Evolutionary conservation across 2,113 vertebrate genomes (phyloP).

Genomic region (Tragelaphus imberbis): DNA sequence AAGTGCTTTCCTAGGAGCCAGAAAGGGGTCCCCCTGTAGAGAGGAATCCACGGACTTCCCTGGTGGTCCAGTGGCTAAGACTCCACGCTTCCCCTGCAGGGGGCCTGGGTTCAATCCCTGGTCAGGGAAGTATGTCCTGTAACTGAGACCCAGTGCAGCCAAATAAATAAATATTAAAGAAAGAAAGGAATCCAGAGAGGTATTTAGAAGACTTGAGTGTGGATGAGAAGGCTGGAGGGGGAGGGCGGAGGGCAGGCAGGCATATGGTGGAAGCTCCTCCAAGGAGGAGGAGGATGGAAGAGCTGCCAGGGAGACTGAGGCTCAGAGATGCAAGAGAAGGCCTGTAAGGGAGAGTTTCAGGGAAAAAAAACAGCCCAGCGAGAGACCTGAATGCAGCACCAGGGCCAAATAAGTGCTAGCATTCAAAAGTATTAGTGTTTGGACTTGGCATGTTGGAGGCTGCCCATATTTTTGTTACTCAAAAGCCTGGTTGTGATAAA

Average conservation of each 20-base stretch:
- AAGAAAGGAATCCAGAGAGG: background rate
- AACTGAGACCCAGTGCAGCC: background rate
- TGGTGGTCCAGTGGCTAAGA: background rate
- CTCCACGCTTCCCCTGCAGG: background rate
- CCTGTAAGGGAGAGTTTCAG: background rate
- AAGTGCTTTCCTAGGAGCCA: background rate
- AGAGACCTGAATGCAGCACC: background rate
- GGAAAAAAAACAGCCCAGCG: background rate
- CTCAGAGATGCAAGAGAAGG: background rate
- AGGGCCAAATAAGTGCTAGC: background rate
- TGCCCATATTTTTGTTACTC: conserved; percentile 26
- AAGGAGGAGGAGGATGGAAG: background rate
- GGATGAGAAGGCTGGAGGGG: background rate
- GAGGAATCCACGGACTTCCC: background rate
- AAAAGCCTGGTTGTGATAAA: conserved; percentile 31
- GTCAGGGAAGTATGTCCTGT: background rate
- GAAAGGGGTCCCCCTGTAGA: background rate
- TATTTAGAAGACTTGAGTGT: background rate
- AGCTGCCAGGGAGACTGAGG: background rate
- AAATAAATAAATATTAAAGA: background rate
- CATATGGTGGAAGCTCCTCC: background rate
- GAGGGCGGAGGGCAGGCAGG: background rate
- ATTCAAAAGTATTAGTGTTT: background rate
- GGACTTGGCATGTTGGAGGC: background rate
- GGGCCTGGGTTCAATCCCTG: background rate